phyloP scores from a whole-genome alignment of 2,113 vertebrate species.

The Plestiodon gilberti region DNA sequence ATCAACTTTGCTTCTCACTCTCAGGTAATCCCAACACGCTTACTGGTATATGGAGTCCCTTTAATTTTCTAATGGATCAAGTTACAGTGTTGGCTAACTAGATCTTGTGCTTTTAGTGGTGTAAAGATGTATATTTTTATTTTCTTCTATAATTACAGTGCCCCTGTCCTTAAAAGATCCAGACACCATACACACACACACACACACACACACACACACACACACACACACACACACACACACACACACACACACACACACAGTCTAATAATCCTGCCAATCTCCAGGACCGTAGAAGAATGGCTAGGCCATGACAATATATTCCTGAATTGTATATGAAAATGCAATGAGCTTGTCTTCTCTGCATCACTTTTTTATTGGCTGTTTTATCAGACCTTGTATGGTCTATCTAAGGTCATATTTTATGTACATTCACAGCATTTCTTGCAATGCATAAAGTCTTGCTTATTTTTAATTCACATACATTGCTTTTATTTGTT shows the following conservation, averaged over 20 bases:
- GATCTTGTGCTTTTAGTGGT: not conserved
- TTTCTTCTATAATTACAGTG: not conserved
- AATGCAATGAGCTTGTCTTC: conserved; percentile 28
- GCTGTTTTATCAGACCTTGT: conserved; percentile 25
- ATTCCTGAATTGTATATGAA: conserved; percentile 38
- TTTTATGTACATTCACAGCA: conserved; percentile 1
- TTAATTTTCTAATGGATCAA: not conserved
- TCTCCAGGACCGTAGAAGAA: conserved; percentile 8
- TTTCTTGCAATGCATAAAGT: conserved; percentile 6
- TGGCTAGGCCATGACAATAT: conserved; percentile 2
- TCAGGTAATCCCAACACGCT: not conserved
- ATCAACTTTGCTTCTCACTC: not conserved
- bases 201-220: too few relatives aligned
- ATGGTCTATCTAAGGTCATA: not conserved
- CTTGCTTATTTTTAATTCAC: conserved; percentile 15
- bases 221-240: too few relatives aligned
- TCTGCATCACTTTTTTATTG: conserved; percentile 30
- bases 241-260: too few relatives aligned
- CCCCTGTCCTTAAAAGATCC: not conserved
- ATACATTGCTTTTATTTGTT: not conserved
- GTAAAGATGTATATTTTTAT: not conserved
- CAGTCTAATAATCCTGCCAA: not conserved
- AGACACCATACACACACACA: too few relatives aligned
- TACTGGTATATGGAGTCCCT: not conserved
- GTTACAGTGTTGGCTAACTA: too few relatives aligned